A percentile compares a stretch with the other conserved stretches of the same genome.
These are phyloP conservation scores for Bombycilla garrulus DNA, from an alignment of 2,113 vertebrate species.

Conservation along the genomic window DNA sequence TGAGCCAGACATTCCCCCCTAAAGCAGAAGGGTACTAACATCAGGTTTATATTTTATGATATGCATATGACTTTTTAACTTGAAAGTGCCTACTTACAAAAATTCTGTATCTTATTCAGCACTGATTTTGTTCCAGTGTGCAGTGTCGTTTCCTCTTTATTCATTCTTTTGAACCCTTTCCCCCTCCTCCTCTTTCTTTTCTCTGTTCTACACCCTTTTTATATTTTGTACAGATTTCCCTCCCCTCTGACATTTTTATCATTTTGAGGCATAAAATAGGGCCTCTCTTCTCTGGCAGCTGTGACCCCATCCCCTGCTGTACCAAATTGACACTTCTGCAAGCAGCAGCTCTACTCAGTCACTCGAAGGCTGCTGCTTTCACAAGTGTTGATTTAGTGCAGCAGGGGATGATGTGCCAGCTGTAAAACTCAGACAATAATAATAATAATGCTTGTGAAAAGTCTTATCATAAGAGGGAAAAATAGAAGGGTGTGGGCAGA, in stretches of 20 bases:
- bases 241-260: slow-evolving; percentile 56
- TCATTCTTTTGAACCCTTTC: background rate
- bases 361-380: slow-evolving; percentile 69
- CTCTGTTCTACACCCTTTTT: background rate
- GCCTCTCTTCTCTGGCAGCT: slow-evolving; percentile 70
- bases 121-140: background rate
- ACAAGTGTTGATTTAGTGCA: slow-evolving; percentile 78
- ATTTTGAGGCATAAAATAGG: slow-evolving; percentile 64
- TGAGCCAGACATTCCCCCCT: background rate
- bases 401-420: slow-evolving; percentile 68
- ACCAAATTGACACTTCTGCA: slow-evolving; percentile 76
- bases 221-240: background rate
- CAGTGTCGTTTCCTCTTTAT: background rate
- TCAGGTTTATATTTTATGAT: background rate
- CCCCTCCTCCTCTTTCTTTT: background rate
- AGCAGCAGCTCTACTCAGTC: slow-evolving; percentile 61
- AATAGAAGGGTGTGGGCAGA: background rate
- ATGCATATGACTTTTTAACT: background rate
- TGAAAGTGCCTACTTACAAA: background rate
- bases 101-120: background rate
- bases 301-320: slow-evolving; percentile 66
- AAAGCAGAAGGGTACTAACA: background rate
- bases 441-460: slow-evolving; percentile 32
- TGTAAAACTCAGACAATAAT: slow-evolving; percentile 64
- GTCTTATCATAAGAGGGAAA: background rate